Percentiles rank a stretch among this genome's conserved stretches.
phyloP scores from a whole-genome alignment of 2,888 invertebrate genomes.

The Sarcophaga variegata region DNA sequence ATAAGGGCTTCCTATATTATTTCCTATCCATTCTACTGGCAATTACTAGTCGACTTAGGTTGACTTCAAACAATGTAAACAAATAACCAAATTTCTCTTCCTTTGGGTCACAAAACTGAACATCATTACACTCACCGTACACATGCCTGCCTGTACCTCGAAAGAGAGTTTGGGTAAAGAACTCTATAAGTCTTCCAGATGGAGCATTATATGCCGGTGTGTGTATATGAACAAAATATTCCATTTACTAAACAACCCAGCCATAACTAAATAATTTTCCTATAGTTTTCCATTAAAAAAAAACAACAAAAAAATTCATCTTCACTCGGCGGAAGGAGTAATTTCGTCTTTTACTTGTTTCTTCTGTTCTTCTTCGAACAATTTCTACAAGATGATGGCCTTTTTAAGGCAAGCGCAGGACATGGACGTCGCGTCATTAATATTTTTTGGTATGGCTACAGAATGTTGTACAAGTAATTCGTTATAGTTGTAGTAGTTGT shows the following conservation, averaged over 20 bases:
- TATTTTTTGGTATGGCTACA: constrained; percentile 25
- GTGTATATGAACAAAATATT: constrained; percentile 29
- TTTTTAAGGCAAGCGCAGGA: constrained; percentile 38
- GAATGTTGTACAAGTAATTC: background rate
- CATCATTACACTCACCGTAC: background rate
- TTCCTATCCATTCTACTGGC: too few species aligned
- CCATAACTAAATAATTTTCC: constrained; percentile 51
- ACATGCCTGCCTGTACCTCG: background rate
- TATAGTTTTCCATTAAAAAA: constrained; percentile 38
- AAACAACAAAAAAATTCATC: background rate
- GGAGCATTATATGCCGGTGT: background rate
- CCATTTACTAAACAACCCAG: constrained; percentile 13
- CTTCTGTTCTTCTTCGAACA: background rate
- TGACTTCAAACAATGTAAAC: too few species aligned
- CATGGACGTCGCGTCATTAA: constrained; percentile 32
- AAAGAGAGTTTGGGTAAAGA: background rate
- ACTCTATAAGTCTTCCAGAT: background rate
- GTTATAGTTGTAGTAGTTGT: constrained; percentile 6
- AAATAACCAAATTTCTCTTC: background rate
- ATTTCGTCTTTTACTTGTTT: constrained; percentile 22
- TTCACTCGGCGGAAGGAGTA: constrained; percentile 42
- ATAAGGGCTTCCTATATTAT: too few species aligned
- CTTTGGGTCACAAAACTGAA: constrained; percentile 7
- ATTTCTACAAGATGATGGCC: constrained; percentile 36
- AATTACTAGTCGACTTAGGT: too few species aligned